These are phyloP conservation scores for Linepithema humile DNA, from an alignment of 1,140 invertebrate species.

Conservation along the genomic window DNA sequence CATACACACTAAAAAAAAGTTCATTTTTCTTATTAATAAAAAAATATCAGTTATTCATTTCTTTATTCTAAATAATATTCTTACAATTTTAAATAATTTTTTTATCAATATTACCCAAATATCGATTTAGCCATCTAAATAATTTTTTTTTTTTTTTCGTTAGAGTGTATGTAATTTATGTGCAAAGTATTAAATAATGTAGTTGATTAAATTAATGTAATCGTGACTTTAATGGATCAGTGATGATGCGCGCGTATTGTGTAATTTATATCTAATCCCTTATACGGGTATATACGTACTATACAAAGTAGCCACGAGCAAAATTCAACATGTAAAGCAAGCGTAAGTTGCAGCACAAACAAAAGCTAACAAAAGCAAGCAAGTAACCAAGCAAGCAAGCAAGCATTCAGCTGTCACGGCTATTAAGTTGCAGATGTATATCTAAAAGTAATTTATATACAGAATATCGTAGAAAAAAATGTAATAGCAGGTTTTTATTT, in stretches of 20 bases:
- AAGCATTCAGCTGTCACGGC: conserved; percentile 33
- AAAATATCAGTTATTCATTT: not conserved
- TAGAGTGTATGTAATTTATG: conserved; percentile 29
- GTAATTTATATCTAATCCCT: conserved; percentile 29
- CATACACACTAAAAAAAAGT: conserved; percentile 22
- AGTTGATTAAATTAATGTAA: conserved; percentile 15
- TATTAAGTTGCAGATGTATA: conserved; percentile 13
- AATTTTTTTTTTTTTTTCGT: not conserved
- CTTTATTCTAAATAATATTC: too few species aligned
- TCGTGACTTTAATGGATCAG: conserved; percentile 28
- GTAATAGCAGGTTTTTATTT: not conserved
- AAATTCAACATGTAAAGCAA: conserved; percentile 33
- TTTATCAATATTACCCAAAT: not conserved
- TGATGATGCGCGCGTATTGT: conserved; percentile 26
- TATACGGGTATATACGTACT: not conserved
- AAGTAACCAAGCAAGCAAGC: conserved; percentile 28
- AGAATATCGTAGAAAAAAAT: conserved; percentile 43
- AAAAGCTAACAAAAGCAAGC: conserved; percentile 40
- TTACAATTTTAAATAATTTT: not conserved
- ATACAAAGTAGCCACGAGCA: conserved; percentile 21
- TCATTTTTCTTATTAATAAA: not conserved
- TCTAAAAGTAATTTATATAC: conserved; percentile 43
- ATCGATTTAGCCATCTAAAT: not conserved
- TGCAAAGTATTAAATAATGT: not conserved
- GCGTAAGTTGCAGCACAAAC: conserved; percentile 41